Evolutionary conservation across 2,113 vertebrate species (phyloP), one percentile per base, ranked within the genome.

Genomic region (Hippocampus abdominalis): DNA sequence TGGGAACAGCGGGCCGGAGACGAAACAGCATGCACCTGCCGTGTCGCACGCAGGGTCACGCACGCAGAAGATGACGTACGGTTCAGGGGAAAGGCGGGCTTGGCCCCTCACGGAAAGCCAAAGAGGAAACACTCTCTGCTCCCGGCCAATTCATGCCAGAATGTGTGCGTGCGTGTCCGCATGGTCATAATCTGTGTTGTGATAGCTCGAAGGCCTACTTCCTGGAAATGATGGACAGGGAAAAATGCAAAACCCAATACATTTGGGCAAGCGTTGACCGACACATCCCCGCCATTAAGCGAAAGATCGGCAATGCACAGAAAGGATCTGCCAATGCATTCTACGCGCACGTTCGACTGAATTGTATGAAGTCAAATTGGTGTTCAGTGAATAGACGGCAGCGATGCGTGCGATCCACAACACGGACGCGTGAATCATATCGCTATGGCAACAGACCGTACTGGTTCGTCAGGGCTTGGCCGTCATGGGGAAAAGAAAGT

Each of bases 101-200:
- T 6, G 32, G 32, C 32, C 32, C 32, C 78, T 82, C 72, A 70
- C 79, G 76, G 77, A 81, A 77, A 84, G 75, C 72, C 71, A 66
- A 82, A 64, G 84, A 90, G 91, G 89, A 92, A 90, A 73, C 76
- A 74, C 81, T 84, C 65, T 73, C 42, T 84, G 79, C 83, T 85
- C 80, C 81, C 81, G 87, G 88, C 86, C 88, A 80, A 73, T 84
- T 86, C 77, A 73, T 51, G 59, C 21, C 27, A 54, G 70, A 73
- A 75, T 75, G 67, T 66, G 68, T 68, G 32, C 32, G 74, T 66
- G 66, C 39, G 25, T 63, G 64, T 36, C 32, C 5, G 32, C 65
- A 61, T 62, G 46, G 71, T 61, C 71, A 57, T 90, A 36, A 86
- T 89, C 85, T 81, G 62, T 86, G 84, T 78, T 87, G 70, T 82